Evolutionary conservation across 2,888 invertebrate genomes (phyloP).

Genomic region (Pteria penguin): DNA sequence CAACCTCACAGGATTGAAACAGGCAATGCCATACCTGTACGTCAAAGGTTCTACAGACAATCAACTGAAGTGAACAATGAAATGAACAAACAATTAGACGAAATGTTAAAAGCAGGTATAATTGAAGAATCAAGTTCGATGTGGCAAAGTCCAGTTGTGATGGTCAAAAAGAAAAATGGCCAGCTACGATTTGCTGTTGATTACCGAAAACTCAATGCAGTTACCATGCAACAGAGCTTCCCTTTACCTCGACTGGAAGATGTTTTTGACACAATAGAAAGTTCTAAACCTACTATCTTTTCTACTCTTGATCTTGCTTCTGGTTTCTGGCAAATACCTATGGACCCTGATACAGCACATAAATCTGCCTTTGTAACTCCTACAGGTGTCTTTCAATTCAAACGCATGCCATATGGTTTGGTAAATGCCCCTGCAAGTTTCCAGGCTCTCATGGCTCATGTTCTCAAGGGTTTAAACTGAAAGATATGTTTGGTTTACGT

Average conservation of each 20-base stretch:
- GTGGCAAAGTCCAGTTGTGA: too few species aligned
- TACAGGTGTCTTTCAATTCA: constrained; percentile 43
- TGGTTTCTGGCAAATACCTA: too few species aligned
- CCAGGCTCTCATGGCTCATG: constrained; percentile 25
- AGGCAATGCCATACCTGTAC: too few species aligned
- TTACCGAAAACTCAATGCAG: too few species aligned
- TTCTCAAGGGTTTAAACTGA: constrained; percentile 32
- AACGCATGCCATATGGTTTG: constrained; percentile 44
- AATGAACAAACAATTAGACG: too few species aligned
- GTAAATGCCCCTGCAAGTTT: constrained; percentile 28
- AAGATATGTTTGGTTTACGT: constrained; percentile 42
- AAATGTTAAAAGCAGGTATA: constrained; percentile 37
- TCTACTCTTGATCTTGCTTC: constrained; percentile 22
- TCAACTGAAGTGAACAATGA: constrained; percentile 42
- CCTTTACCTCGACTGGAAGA: constrained; percentile 38
- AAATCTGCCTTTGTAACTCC: constrained; percentile 31
- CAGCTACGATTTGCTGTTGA: constrained; percentile 24
- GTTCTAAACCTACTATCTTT: constrained; percentile 22
- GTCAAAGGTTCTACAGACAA: constrained; percentile 27
- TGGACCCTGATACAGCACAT: constrained; percentile 14
- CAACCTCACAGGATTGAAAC: constrained; percentile 49
- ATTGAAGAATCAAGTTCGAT: constrained; percentile 42
- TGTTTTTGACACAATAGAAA: constrained; percentile 23
- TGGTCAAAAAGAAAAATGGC: constrained; percentile 20
- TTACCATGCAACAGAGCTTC: constrained; percentile 29